Conservation (phyloP, 2,113 vertebrate species). For the Myrmecophaga tridactyla region DNA sequence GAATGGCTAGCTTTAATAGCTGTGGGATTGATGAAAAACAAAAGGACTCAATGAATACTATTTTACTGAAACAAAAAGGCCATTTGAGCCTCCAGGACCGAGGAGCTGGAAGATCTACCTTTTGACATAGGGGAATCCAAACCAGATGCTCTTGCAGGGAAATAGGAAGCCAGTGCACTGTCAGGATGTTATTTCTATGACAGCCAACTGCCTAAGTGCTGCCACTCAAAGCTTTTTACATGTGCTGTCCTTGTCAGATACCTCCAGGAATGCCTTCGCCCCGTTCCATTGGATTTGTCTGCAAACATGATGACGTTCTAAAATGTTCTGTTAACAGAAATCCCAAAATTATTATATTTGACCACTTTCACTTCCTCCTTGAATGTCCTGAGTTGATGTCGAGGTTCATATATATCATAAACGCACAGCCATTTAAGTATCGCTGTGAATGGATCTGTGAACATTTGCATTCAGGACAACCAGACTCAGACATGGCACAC, state of each 20-base stretch:
- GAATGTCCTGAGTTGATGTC: constrained; percentile 99
- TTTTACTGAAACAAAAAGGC: constrained; percentile 92
- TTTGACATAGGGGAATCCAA: constrained; percentile 70
- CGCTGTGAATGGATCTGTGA: constrained; percentile 99
- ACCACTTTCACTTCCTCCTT: constrained; percentile 98
- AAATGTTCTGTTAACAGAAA: constrained; percentile 99
- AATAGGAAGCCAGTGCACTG: constrained; percentile 86
- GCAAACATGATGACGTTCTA: constrained; percentile 97
- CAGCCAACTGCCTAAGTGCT: constrained; percentile 95
- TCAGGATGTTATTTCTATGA: constrained; percentile 98
- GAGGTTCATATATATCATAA: constrained; percentile 99
- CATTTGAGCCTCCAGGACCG: constrained; percentile 73
- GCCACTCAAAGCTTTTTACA: constrained; percentile 99
- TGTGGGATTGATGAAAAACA: constrained; percentile 92
- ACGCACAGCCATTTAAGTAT: constrained; percentile 99
- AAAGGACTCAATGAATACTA: constrained; percentile 87
- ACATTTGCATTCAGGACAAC: constrained; percentile 93
- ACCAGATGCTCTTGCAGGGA: constrained; percentile 82
- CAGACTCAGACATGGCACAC: constrained; percentile 98
- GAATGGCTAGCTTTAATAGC: constrained; percentile 99
- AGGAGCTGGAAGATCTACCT: constrained; percentile 75
- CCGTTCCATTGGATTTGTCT: constrained; percentile 98
- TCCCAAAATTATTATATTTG: constrained; percentile 99
- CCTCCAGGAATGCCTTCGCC: constrained; percentile 98
- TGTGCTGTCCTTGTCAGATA: constrained; percentile 99